Percentiles rank a stretch among this genome's conserved stretches.
Evolutionary conservation across 2,888 invertebrate species (phyloP).

Genomic region (Chaitophorus viminalis): DNA sequence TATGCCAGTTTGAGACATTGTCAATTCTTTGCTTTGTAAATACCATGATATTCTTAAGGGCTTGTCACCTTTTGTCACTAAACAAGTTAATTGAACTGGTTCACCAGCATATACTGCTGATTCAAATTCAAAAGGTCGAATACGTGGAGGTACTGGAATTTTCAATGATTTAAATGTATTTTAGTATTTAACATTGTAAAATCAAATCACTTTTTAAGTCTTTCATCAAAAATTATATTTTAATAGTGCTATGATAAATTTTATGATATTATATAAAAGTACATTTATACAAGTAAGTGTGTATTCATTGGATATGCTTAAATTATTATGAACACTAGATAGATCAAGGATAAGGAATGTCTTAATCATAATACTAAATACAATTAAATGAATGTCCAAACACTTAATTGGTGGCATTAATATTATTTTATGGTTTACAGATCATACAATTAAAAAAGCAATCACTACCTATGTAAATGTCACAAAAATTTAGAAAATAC

Average conservation of each 20-base stretch:
- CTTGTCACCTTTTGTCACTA: slow-evolving; percentile 76
- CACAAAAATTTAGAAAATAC: slow-evolving; percentile 32
- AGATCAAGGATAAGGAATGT: slow-evolving; percentile 11
- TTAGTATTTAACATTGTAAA: background rate
- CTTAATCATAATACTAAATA: slow-evolving; percentile 31
- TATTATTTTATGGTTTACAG: background rate
- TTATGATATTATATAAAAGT: background rate
- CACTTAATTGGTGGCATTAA: background rate
- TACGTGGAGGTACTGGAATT: slow-evolving; percentile 75
- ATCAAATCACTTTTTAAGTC: background rate
- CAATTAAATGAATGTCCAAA: slow-evolving; percentile 8
- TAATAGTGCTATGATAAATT: background rate
- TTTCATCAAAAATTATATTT: background rate
- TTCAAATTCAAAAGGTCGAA: slow-evolving; percentile 71
- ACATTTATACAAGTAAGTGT: background rate
- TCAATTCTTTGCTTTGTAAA: slow-evolving; percentile 52
- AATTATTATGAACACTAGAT: background rate
- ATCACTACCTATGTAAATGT: background rate
- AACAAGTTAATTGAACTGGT: slow-evolving; percentile 74
- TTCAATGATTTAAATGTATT: slow-evolving; percentile 47
- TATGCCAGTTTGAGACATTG: slow-evolving; percentile 63
- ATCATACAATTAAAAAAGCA: slow-evolving; percentile 29
- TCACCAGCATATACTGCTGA: slow-evolving; percentile 76
- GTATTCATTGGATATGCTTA: background rate
- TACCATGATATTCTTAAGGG: slow-evolving; percentile 74